Conservation (phyloP, 1,140 invertebrate species). For the Plectrocnemia conspersa region DNA sequence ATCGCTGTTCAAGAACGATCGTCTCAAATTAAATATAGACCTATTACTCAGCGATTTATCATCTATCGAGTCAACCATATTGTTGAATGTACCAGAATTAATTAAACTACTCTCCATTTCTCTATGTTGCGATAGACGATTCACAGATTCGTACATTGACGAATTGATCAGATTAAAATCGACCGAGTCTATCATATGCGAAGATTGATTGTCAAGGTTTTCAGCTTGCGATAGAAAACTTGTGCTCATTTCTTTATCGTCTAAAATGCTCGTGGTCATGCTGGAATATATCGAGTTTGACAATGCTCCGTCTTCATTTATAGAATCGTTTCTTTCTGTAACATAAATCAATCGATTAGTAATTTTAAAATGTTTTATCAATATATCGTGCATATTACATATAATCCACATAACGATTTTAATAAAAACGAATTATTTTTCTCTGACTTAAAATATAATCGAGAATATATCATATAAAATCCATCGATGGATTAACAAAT, state of each 20-base stretch:
- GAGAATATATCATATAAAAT: no score
- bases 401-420: no score
- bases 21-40: conserved; percentile 31
- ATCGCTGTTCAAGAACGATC: conserved; percentile 30
- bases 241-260: conserved; percentile 52
- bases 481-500: no score
- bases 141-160: conserved; percentile 36
- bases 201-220: conserved; percentile 47
- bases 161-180: conserved; percentile 47
- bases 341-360: no score
- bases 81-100: conserved; percentile 48
- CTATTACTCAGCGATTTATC: conserved; percentile 28
- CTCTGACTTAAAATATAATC: no score
- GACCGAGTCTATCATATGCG: conserved; percentile 46
- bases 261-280: conserved; percentile 50
- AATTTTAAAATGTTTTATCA: no score
- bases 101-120: conserved; percentile 46
- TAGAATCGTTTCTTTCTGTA: no score
- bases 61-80: conserved; percentile 29
- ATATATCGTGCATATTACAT: no score
- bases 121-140: conserved; percentile 38
- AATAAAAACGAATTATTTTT: no score
- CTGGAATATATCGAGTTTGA: conserved; percentile 45
- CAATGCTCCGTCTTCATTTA: no score
- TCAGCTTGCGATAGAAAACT: conserved; percentile 51